A percentile compares a stretch with the other conserved stretches of the same genome.
Evolutionary conservation across 2,888 invertebrate genomes (phyloP).

Genomic region (Cybosia mesomella): DNA sequence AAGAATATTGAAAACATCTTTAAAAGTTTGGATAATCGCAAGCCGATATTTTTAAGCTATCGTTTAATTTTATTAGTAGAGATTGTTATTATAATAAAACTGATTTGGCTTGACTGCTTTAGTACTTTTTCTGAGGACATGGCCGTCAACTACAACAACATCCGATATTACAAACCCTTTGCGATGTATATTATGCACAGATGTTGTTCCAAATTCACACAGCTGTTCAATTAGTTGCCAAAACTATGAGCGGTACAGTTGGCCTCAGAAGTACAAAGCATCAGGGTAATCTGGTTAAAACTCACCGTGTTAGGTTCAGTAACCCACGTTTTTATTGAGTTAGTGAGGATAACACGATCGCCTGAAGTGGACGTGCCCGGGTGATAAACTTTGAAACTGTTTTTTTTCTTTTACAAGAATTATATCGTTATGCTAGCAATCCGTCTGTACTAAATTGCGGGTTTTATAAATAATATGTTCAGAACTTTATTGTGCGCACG

Average conservation of each 20-base stretch:
- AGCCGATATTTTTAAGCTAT: too few relatives aligned
- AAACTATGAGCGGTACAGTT: slow-evolving; percentile 23
- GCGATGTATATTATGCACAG: too few relatives aligned
- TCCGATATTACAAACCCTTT: neutral
- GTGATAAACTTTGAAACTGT: neutral
- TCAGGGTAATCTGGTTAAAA: slow-evolving; percentile 57
- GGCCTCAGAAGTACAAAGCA: slow-evolving; percentile 47
- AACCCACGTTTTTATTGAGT: slow-evolving; percentile 56
- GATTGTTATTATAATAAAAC: too few relatives aligned
- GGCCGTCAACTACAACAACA: too few relatives aligned
- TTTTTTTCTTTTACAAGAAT: neutral
- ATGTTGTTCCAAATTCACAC: slow-evolving; percentile 17
- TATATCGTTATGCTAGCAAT: neutral
- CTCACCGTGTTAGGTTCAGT: slow-evolving; percentile 51
- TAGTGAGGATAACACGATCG: slow-evolving; percentile 30
- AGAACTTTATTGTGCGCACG: too few relatives aligned
- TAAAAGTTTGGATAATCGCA: too few relatives aligned
- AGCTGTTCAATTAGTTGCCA: slow-evolving; percentile 35
- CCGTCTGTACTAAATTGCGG: neutral
- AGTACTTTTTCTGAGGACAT: too few relatives aligned
- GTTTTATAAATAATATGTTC: too few relatives aligned
- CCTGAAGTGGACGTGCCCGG: slow-evolving; percentile 20
- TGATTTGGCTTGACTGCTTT: too few relatives aligned
- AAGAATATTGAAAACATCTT: too few relatives aligned
- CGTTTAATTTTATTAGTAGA: too few relatives aligned